phyloP scores from a whole-genome alignment of 2,888 invertebrate genomes.

The Drosophila aldrichi region DNA sequence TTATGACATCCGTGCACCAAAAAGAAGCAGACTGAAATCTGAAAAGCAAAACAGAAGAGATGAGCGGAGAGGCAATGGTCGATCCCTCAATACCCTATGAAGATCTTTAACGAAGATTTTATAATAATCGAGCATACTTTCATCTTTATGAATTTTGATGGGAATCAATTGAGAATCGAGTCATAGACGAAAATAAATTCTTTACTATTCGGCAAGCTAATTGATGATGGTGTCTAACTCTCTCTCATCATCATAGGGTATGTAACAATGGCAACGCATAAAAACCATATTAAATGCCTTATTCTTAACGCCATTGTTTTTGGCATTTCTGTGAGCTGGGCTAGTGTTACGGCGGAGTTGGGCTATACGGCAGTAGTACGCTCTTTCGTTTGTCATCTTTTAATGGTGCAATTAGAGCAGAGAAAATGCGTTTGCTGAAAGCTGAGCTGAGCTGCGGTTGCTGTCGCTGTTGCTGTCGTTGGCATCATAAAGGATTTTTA shows the following conservation, averaged over 20 bases:
- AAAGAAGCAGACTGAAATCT: conserved; percentile 35
- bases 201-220: not conserved
- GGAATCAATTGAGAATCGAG: not conserved
- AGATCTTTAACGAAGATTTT: not conserved
- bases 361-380: conserved; percentile 19
- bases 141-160: not conserved
- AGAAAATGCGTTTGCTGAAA: conserved; percentile 79
- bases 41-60: conserved; percentile 21
- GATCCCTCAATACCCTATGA: conserved; percentile 16
- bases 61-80: not conserved
- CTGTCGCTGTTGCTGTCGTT: conserved; percentile 45
- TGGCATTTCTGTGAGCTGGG: conserved; percentile 35
- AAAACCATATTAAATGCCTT: conserved; percentile 76
- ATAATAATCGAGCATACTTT: not conserved
- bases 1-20: conserved; percentile 76
- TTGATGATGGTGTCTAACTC: not conserved
- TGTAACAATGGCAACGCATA: conserved; percentile 63
- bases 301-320: conserved; percentile 52
- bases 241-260: conserved; percentile 25
- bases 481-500: conserved; percentile 80
- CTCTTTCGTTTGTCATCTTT: conserved; percentile 75
- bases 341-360: conserved; percentile 14
- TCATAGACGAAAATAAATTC: no score
- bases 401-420: conserved; percentile 79
- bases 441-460: conserved; percentile 70